phyloP scores from a whole-genome alignment of 2,888 invertebrate genomes.

The Baronia brevicornis region DNA sequence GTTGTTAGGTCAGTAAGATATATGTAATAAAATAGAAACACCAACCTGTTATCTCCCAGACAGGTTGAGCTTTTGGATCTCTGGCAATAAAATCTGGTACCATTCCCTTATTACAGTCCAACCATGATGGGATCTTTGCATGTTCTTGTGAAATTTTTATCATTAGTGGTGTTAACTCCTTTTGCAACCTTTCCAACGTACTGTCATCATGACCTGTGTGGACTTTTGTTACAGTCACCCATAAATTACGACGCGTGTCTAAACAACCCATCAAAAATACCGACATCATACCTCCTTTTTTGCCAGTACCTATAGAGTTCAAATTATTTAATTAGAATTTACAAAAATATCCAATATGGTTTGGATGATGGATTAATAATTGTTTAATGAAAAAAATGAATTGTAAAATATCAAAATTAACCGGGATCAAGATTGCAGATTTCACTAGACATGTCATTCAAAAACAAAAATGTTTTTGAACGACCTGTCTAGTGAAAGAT shows the following conservation, averaged over 20 bases:
- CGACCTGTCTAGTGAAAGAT: too few relatives aligned
- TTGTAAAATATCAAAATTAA: not conserved
- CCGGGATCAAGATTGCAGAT: too few relatives aligned
- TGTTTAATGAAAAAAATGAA: conserved; percentile 1
- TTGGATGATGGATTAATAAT: too few relatives aligned
- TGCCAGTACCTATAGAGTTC: conserved; percentile 79
- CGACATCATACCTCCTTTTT: conserved; percentile 93
- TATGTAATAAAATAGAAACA: conserved; percentile 7
- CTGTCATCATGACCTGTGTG: conserved; percentile 92
- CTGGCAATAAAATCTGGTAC: conserved; percentile 92
- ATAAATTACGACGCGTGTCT: conserved; percentile 78
- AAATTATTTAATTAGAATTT: conserved; percentile 14
- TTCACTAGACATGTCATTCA: too few relatives aligned
- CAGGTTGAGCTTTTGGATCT: conserved; percentile 89
- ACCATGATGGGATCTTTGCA: conserved; percentile 84
- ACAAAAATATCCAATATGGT: not conserved
- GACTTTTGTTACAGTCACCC: conserved; percentile 95
- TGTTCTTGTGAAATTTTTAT: conserved; percentile 86
- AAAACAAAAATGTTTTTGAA: too few relatives aligned
- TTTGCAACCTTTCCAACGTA: conserved; percentile 85
- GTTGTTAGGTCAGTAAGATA: not conserved
- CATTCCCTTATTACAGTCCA: conserved; percentile 87
- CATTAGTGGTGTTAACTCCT: conserved; percentile 77
- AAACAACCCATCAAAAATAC: conserved; percentile 95
- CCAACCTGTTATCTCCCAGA: conserved; percentile 94